Conservation (phyloP, 2,888 invertebrate species). For the Auanema sp. region DNA sequence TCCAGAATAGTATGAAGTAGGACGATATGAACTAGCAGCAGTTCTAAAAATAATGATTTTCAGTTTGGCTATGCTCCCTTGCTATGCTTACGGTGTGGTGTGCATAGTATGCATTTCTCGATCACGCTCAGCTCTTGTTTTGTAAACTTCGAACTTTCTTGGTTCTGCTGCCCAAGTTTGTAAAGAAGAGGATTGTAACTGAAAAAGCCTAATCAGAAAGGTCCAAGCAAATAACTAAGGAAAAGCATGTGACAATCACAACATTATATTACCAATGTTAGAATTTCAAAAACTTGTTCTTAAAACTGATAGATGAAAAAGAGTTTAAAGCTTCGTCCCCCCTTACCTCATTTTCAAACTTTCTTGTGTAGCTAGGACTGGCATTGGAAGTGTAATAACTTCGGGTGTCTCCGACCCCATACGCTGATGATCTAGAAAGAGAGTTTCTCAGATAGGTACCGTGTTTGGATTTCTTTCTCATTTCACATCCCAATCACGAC, state of each 20-base stretch:
- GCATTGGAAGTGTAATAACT: conserved; percentile 23
- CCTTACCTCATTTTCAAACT: conserved; percentile 46
- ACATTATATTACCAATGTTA: neutral
- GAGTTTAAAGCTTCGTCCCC: no score
- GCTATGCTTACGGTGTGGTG: conserved; percentile 13
- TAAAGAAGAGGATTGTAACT: conserved; percentile 30
- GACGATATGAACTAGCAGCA: conserved; percentile 34
- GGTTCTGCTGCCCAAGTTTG: conserved; percentile 48
- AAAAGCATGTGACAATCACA: neutral
- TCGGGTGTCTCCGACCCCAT: conserved; percentile 18
- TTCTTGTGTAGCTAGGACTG: conserved; percentile 42
- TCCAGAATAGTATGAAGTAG: conserved; percentile 30
- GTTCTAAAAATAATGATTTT: conserved; percentile 21
- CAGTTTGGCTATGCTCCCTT: neutral
- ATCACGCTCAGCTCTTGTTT: conserved; percentile 60
- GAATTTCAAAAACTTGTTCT: neutral
- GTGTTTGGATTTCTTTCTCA: neutral
- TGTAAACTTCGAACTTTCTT: conserved; percentile 60
- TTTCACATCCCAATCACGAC: no score
- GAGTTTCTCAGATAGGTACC: no score
- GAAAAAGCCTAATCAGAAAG: neutral
- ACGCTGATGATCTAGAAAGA: conserved; percentile 11
- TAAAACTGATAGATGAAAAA: neutral
- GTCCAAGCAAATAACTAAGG: neutral
- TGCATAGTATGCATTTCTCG: conserved; percentile 51